Conservation (phyloP, 2,888 invertebrate species). For the Cheilosia grossa region DNA sequence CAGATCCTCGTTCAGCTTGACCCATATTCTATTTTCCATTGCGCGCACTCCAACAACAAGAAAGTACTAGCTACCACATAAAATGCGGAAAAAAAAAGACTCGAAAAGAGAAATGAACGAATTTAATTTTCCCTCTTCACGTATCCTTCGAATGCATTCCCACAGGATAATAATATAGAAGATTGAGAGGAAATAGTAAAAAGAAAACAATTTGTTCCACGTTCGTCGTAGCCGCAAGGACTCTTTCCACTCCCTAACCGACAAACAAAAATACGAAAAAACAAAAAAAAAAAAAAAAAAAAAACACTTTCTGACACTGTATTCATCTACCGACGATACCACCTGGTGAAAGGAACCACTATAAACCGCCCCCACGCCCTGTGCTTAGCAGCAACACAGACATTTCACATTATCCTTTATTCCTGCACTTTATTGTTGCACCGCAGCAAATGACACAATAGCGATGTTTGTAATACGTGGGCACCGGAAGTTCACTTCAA, state of each 20-base stretch:
- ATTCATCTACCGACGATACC: neutral
- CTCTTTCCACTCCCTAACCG: neutral
- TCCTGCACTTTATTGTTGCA: conserved; percentile 46
- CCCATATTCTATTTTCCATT: conserved; percentile 50
- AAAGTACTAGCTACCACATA: conserved; percentile 8
- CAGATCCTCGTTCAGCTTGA: conserved; percentile 56
- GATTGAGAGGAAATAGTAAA: conserved; percentile 37
- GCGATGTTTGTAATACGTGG: conserved; percentile 12
- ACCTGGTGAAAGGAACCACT: conserved; percentile 31
- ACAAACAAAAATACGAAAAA: conserved; percentile 19
- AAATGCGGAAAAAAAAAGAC: neutral
- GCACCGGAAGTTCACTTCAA: conserved; percentile 52
- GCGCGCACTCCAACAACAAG: conserved; percentile 1
- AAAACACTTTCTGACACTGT: conserved; percentile 8
- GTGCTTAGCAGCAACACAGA: conserved; percentile 37
- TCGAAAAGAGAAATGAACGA: conserved; percentile 38
- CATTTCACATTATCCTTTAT: conserved; percentile 52
- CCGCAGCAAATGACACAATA: conserved; percentile 31
- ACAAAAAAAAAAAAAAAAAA: conserved; percentile 18
- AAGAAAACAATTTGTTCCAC: conserved; percentile 39
- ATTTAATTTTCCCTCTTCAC: conserved; percentile 64
- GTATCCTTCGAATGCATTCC: conserved; percentile 60
- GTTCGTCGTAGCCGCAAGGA: conserved; percentile 20
- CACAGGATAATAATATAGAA: conserved; percentile 54
- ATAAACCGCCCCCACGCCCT: neutral